These are phyloP conservation scores for Acanthaster planci DNA, from an alignment of 35 echinoderm and acorn worm genomes.

Conservation along the genomic window DNA sequence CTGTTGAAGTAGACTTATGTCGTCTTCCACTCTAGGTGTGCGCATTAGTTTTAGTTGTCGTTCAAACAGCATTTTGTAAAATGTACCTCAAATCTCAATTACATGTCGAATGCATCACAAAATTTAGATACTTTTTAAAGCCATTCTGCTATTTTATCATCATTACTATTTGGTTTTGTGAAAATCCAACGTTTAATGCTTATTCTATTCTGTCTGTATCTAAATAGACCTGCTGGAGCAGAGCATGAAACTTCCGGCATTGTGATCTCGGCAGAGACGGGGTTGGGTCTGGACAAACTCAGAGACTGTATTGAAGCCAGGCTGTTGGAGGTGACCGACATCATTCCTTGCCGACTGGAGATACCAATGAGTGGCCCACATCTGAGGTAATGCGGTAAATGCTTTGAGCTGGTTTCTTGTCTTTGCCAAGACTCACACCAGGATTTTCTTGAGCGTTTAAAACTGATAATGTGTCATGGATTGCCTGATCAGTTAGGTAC, in stretches of 20 bases:
- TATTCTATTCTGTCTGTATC: neutral
- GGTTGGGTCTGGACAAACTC: constrained; percentile 60
- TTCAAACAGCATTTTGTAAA: neutral
- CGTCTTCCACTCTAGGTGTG: neutral
- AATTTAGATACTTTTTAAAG: too few species aligned
- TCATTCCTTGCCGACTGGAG: constrained; percentile 46
- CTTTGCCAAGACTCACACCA: neutral
- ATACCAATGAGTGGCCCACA: constrained; percentile 82
- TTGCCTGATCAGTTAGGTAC: neutral
- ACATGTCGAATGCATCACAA: too few species aligned
- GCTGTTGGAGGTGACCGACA: constrained; percentile 66
- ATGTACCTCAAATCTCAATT: too few species aligned
- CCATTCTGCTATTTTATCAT: too few species aligned
- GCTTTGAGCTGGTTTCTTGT: too few species aligned
- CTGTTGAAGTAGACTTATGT: neutral
- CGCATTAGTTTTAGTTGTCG: too few species aligned
- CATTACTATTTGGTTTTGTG: too few species aligned
- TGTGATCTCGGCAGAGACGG: constrained; percentile 57
- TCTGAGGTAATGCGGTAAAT: constrained; percentile 49
- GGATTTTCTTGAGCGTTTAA: neutral
- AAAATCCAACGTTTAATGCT: too few species aligned
- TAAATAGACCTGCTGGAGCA: neutral
- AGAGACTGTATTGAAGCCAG: constrained; percentile 51
- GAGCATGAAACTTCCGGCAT: neutral
- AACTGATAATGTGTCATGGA: neutral